A percentile compares a stretch with the other conserved stretches of the same genome.
These are phyloP conservation scores for Psilanteris sp. DNA, from an alignment of 1,140 invertebrate genomes.

Conservation along the genomic window DNA sequence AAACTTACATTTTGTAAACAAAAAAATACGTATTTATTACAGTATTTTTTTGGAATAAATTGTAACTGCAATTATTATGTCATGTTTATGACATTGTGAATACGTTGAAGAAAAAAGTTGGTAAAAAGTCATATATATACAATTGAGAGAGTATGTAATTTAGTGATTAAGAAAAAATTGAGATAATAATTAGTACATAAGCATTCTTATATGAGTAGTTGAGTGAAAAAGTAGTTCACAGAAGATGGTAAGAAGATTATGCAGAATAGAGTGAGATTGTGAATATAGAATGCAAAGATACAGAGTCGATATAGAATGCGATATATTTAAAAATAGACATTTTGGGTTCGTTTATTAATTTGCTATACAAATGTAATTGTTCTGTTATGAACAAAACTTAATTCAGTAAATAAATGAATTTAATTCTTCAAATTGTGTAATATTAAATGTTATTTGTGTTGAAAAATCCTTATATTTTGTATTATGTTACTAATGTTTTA, in stretches of 20 bases:
- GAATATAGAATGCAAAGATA: no score
- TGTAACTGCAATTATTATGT: no score
- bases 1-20: no score
- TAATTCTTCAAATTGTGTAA: conserved; percentile 68
- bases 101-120: conserved; percentile 31
- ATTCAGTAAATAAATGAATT: conserved; percentile 74
- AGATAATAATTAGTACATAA: conserved; percentile 80
- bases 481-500: no score
- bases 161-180: conserved; percentile 72
- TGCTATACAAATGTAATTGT: conserved; percentile 68
- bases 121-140: no score
- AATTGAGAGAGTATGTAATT: conserved; percentile 20
- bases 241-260: not conserved
- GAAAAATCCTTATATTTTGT: no score
- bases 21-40: no score
- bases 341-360: conserved; percentile 65
- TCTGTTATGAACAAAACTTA: conserved; percentile 69
- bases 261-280: conserved; percentile 34
- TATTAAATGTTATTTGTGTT: no score
- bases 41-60: no score
- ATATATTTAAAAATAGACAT: conserved; percentile 66
- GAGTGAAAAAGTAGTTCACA: conserved; percentile 11
- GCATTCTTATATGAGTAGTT: conserved; percentile 60
- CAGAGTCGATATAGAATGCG: conserved; percentile 35
- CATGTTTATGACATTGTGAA: conserved; percentile 32